phyloP scores from a whole-genome alignment of 1,140 invertebrate genomes.

The Harpegnathos saltator region DNA sequence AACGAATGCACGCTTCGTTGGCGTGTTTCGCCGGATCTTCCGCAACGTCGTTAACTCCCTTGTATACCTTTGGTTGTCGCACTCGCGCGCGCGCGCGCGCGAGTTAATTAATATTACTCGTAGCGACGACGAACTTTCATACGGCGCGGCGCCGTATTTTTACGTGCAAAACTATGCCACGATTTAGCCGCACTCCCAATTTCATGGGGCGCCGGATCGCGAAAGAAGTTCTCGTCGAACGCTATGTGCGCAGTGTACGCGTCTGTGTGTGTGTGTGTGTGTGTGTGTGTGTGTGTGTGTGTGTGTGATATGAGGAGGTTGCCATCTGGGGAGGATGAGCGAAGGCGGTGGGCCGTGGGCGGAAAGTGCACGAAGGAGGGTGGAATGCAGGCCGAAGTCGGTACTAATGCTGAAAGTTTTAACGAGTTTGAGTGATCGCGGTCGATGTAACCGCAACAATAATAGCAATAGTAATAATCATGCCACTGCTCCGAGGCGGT shows the following conservation, averaged over 20 bases:
- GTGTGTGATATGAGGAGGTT: constrained; percentile 19
- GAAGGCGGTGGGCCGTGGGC: constrained; percentile 61
- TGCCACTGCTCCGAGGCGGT: constrained; percentile 74
- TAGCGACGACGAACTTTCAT: not conserved
- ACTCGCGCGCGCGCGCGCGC: too few species aligned
- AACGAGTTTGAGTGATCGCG: constrained; percentile 85
- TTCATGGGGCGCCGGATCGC: constrained; percentile 28
- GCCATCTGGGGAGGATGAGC: constrained; percentile 31
- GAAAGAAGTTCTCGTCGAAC: constrained; percentile 60
- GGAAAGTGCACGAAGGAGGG: constrained; percentile 77
- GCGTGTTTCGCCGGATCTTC: not conserved
- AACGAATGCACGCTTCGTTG: not conserved
- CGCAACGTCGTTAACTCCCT: not conserved
- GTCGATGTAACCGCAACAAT: constrained; percentile 84
- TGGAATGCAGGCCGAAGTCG: constrained; percentile 80
- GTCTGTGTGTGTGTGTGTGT: constrained; percentile 7
- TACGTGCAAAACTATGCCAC: not conserved
- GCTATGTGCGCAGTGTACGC: not conserved
- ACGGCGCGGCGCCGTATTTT: constrained; percentile 13
- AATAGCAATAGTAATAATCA: constrained; percentile 82
- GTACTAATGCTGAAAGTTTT: constrained; percentile 85
- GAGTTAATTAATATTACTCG: constrained; percentile 5
- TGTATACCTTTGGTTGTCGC: not conserved
- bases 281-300: constrained; percentile 24
- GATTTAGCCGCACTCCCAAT: constrained; percentile 20